A percentile compares a stretch with the other conserved stretches of the same genome.
These are phyloP conservation scores for Gonioctena quinquepunctata DNA, from an alignment of 1,140 invertebrate species.

Conservation along the genomic window DNA sequence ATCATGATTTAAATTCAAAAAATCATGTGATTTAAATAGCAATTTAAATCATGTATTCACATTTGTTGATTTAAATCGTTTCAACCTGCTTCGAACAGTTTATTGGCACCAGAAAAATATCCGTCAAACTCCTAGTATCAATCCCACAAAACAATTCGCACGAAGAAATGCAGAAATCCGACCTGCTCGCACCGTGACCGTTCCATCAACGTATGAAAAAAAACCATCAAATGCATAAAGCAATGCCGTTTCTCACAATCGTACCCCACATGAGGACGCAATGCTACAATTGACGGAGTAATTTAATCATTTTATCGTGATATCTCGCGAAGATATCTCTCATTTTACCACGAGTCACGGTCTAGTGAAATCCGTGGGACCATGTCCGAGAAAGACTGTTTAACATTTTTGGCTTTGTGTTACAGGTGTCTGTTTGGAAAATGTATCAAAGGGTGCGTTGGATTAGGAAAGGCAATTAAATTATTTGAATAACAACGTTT, in stretches of 20 bases:
- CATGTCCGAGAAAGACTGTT: not conserved
- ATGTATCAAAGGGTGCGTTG: not conserved
- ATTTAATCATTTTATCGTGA: conserved; percentile 14
- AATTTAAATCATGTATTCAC: too few relatives aligned
- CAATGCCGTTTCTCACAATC: conserved; percentile 1
- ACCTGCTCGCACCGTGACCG: not conserved
- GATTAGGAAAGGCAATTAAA: conserved; percentile 3
- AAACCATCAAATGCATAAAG: not conserved
- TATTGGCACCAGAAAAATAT: too few relatives aligned
- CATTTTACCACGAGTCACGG: conserved; percentile 13
- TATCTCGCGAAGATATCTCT: conserved; percentile 17
- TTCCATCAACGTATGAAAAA: not conserved
- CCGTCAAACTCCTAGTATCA: too few relatives aligned
- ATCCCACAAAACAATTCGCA: not conserved
- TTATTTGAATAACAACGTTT: not conserved
- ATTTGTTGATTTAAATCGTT: too few relatives aligned
- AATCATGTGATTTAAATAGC: too few relatives aligned
- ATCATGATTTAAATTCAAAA: too few relatives aligned
- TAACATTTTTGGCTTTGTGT: not conserved
- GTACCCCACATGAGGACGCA: not conserved
- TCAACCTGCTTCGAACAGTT: too few relatives aligned
- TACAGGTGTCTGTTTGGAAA: not conserved
- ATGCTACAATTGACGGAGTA: conserved; percentile 6
- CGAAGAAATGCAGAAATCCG: not conserved
- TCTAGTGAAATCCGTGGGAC: conserved; percentile 8